Base-by-base conservation (phyloP, 2,888 invertebrate genomes). In the Calliopum simillimum region DNA sequence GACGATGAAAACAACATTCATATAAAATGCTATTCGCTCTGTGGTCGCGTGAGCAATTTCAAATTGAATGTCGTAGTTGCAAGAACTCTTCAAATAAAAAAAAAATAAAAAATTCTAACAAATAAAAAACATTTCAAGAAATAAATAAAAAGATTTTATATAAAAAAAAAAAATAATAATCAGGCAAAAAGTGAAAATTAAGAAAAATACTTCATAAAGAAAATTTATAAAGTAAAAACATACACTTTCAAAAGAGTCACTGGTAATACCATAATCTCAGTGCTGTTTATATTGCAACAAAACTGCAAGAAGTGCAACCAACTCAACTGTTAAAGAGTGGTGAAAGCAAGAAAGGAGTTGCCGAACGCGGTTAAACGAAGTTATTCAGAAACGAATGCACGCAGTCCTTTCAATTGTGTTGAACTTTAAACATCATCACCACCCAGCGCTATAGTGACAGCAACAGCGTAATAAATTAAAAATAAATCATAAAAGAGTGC, bases 401-500 rank as follows among this genome's bases (percentile, higher is more conserved):
- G 33, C 33, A 33, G 5, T 33, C 33, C 33, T 33, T 33, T 33
- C 5, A 33, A 2, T 33, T 33, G 6, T 33, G 33, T 33, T 33
- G 33, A 33, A 8, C 5, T 33, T 33, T 33, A 33, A 33, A 33
- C 8, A 33, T 8, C 5, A 33, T 33, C 33, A 33, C n/a, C n/a
- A n/a, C n/a, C n/a, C n/a, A n/a, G n/a, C n/a, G 8, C 33, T 33
- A 1, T 33, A 8, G 33, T 33, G 5, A 33, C 33, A 33, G 33
- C 33, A 6, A 64, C n/a, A n/a, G n/a, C 46, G 25, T 43, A 68
- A 61, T 56, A 65, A 33, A 33, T 44, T 25, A 47, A 46, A 69
- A 33, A 51, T 33, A 69, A 4, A 47, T 47, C 64, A 46, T 70
- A 53, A 74, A 73, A 33, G 6, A 4, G 33, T 8, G 33, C 8